These are phyloP conservation scores for Odontocolon sp. DNA, from an alignment of 2,888 invertebrate genomes.

Conservation along the genomic window DNA sequence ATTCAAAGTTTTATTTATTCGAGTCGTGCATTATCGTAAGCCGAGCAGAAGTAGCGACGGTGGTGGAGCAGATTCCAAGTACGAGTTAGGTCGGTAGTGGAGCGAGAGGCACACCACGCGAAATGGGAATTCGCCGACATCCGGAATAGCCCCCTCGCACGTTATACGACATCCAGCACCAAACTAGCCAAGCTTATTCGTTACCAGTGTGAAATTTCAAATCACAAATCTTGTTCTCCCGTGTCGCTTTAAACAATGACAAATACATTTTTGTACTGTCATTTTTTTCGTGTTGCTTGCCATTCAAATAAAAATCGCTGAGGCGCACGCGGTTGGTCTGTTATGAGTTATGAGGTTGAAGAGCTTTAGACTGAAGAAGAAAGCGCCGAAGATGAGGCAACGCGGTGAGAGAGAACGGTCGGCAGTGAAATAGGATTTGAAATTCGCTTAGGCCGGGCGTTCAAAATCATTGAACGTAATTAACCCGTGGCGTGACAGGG, in stretches of 20 bases:
- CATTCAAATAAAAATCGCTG: background rate
- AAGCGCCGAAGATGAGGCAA: constrained; percentile 20
- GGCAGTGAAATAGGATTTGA: constrained; percentile 74
- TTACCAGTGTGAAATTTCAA: constrained; percentile 6
- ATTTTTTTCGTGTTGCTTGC: no score
- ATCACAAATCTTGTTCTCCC: constrained; percentile 18
- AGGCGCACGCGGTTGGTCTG: background rate
- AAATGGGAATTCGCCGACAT: constrained; percentile 29
- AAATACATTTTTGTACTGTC: background rate
- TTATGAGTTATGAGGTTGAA: background rate
- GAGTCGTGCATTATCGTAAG: constrained; percentile 69
- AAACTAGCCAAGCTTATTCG: background rate
- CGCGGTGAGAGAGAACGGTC: constrained; percentile 49
- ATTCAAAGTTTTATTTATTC: constrained; percentile 74
- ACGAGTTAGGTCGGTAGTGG: constrained; percentile 16
- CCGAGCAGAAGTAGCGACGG: constrained; percentile 21
- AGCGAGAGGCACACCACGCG: background rate
- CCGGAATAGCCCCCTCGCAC: constrained; percentile 8
- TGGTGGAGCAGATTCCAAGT: constrained; percentile 20
- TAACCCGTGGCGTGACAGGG: constrained; percentile 75
- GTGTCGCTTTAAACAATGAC: background rate
- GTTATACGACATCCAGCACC: background rate
- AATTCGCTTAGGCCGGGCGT: constrained; percentile 77
- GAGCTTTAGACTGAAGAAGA: constrained; percentile 13
- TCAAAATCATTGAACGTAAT: constrained; percentile 79